phyloP scores from a whole-genome alignment of 2,113 vertebrate species.

The Choloepus hoffmanni region DNA sequence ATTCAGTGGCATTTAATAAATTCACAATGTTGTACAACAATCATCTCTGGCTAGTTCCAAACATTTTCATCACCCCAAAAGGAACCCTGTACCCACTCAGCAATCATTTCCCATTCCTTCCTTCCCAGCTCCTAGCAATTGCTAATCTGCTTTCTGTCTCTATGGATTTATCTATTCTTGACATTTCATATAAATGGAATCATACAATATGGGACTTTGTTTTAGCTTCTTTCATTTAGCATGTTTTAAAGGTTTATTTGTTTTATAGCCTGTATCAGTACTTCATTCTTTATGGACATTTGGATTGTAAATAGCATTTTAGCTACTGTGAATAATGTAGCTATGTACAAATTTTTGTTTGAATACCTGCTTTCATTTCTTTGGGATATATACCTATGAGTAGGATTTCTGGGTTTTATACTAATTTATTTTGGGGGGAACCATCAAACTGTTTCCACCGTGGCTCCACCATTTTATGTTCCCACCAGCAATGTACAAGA shows the following conservation, averaged over 20 bases:
- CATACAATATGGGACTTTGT: neutral
- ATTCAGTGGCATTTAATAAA: neutral
- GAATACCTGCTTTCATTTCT: neutral
- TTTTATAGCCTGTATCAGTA: neutral
- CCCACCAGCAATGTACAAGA: neutral
- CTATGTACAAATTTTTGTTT: neutral
- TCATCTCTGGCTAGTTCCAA: conserved; percentile 1
- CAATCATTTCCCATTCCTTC: neutral
- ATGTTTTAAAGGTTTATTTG: conserved; percentile 22
- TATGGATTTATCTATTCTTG: neutral
- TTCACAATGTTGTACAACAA: neutral
- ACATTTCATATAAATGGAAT: conserved; percentile 29
- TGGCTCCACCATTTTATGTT: neutral
- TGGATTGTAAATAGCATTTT: neutral
- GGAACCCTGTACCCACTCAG: neutral
- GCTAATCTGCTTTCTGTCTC: neutral
- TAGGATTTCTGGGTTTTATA: neutral
- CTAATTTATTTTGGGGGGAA: conserved; percentile 36
- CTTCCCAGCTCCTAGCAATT: neutral
- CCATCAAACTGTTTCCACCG: neutral
- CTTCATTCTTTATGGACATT: neutral
- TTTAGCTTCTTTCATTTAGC: conserved; percentile 18
- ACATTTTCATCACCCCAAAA: conserved; percentile 26
- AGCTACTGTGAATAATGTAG: neutral
- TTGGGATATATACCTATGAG: neutral